phyloP scores from a whole-genome alignment of 2,797 vertebrate genomes.

The Fratercula arctica region DNA sequence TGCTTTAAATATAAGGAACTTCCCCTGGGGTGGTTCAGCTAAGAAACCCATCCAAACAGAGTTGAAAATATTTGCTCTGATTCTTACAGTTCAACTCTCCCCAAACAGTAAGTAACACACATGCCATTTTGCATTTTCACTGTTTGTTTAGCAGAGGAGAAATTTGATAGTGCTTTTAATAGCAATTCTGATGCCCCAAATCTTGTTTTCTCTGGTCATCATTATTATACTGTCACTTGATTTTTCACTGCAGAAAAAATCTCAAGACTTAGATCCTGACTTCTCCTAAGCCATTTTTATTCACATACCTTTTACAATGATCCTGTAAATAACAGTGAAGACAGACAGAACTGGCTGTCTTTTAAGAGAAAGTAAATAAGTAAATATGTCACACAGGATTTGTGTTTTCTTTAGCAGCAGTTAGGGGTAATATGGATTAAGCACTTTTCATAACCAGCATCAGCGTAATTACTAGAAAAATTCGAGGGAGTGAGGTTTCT shows the following conservation, averaged over 20 bases:
- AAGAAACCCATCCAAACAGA: conserved; percentile 41
- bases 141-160: conserved; percentile 9
- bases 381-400: conserved; percentile 12
- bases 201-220: conserved; percentile 15
- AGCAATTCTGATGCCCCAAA: background rate
- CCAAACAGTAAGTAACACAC: conserved; percentile 27
- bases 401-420: conserved; percentile 41
- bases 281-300: conserved; percentile 1
- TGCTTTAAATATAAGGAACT: conserved; percentile 51
- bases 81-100: conserved; percentile 25
- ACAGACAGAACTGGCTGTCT: background rate
- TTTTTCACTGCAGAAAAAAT: conserved; percentile 28
- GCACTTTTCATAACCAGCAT: conserved; percentile 54
- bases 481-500: conserved; percentile 50
- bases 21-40: conserved; percentile 29
- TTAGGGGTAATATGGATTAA: conserved; percentile 60
- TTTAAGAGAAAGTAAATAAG: conserved; percentile 23
- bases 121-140: conserved; percentile 24
- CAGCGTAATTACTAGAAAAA: conserved; percentile 67
- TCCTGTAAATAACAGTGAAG: background rate
- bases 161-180: background rate
- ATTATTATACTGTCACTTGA: background rate
- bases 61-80: conserved; percentile 27
- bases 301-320: conserved; percentile 14
- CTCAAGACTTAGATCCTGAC: conserved; percentile 11